Evolutionary conservation across 2,113 vertebrate genomes (phyloP).

Genomic region (Perognathus longimembris): DNA sequence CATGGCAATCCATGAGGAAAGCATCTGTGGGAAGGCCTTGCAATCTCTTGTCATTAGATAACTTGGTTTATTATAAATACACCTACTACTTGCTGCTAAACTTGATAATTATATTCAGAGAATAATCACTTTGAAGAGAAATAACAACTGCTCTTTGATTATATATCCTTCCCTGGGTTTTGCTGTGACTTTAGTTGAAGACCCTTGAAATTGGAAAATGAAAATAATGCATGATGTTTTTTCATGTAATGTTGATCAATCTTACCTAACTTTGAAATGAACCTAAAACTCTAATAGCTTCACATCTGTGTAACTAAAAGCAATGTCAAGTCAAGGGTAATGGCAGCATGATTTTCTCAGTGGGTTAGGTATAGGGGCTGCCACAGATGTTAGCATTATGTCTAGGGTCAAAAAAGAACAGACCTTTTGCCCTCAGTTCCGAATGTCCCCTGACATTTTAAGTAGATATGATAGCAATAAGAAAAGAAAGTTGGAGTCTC

Average conservation of each 20-base stretch:
- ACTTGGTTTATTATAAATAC: background rate
- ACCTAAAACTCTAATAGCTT: background rate
- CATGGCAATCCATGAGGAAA: background rate
- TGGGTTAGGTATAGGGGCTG: background rate
- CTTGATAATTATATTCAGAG: background rate
- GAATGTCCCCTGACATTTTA: constrained; percentile 3
- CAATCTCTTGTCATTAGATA: background rate
- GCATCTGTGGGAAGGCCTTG: background rate
- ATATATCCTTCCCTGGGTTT: background rate
- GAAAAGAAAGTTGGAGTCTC: background rate
- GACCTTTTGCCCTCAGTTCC: constrained; percentile 4
- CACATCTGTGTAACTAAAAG: background rate
- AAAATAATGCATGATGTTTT: constrained; percentile 4
- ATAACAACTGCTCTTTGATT: background rate
- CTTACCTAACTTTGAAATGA: constrained; percentile 39
- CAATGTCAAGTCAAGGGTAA: constrained; percentile 62
- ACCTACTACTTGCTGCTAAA: constrained; percentile 29
- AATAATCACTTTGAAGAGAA: background rate
- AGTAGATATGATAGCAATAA: background rate
- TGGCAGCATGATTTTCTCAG: background rate
- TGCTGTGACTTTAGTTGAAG: background rate
- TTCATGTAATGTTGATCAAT: constrained; percentile 16
- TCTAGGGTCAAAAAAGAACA: background rate
- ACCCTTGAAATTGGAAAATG: constrained; percentile 15
- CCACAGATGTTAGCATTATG: constrained; percentile 25